Evolutionary conservation across 2,888 invertebrate genomes (phyloP).

Genomic region (Polia nebulosa): DNA sequence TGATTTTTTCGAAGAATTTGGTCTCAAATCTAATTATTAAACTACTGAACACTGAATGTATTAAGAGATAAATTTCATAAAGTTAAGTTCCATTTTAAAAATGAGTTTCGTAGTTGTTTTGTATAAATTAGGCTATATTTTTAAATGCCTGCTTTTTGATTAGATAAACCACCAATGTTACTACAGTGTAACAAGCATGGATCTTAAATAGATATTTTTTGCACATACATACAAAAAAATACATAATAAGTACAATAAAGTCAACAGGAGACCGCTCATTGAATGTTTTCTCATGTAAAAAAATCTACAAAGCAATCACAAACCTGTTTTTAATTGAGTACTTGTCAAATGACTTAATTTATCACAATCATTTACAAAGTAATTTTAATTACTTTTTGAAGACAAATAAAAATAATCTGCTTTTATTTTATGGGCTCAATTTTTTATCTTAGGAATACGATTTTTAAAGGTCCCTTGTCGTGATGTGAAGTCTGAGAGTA

Average conservation of each 20-base stretch:
- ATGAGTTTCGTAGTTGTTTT: not conserved
- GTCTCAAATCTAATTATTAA: conserved; percentile 16
- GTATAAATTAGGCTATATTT: conserved; percentile 9
- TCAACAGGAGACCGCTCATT: conserved; percentile 12
- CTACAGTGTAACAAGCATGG: conserved; percentile 45
- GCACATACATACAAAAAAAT: conserved; percentile 37
- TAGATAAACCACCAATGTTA: conserved; percentile 13
- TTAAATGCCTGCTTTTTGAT: not conserved
- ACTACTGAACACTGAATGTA: conserved; percentile 36
- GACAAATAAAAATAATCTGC: not conserved
- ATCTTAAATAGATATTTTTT: conserved; percentile 19
- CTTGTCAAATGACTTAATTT: conserved; percentile 9
- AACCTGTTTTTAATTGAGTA: conserved; percentile 18
- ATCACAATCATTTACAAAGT: conserved; percentile 31
- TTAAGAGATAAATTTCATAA: not conserved
- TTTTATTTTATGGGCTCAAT: not conserved
- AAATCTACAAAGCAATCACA: not conserved
- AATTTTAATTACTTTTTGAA: conserved; percentile 4
- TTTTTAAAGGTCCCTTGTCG: not conserved
- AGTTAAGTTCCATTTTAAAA: not conserved
- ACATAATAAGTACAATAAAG: conserved; percentile 20
- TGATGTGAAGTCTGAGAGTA: not conserved
- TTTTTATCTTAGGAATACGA: conserved; percentile 5
- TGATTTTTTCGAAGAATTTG: not conserved
- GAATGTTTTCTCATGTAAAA: not conserved